Base-by-base conservation (phyloP, 1,140 invertebrate species). In the Cotesia typhae region DNA sequence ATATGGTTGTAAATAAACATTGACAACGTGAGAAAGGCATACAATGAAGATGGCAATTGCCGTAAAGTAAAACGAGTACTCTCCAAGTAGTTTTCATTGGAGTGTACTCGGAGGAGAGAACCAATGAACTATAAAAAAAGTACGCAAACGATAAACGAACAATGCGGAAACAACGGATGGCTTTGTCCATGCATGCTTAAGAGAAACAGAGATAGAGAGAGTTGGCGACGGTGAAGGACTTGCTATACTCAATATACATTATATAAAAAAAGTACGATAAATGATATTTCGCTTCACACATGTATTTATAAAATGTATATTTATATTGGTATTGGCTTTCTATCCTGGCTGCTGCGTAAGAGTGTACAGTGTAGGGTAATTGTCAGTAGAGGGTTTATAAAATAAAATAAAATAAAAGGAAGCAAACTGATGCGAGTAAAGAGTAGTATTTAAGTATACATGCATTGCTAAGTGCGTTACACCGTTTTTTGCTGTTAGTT, bases 141-240 rank as follows among this genome's bases (percentile, higher is more conserved):
- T 28, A 28, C 28, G 3, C 28, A 28, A 28, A 28, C 28, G 28
- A 47, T 65, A 37, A 64, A 71, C 70, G 70, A 66, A 77, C 79
- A 78, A 82, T 71, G 75, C 78, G 80, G 80, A 80, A 78, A 77
- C 80, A 80, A 80, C 76, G 75, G 61, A 35, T 75, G 66, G 72
- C 79, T 78, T 78, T 78, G 78, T 78, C 79, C 79, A 77, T 71
- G 60, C 59, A 75, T 67, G 28, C 68, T 77, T 72, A 74, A 72
- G 9, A 59, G 17, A 4, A 59, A 20, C 17, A 20, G 20, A 9
- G 28, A 75, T 63, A 71, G 72, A 74, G 68, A 77, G 71, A 71
- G 10, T 4, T 61, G 59, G 7, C 4, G 28, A 61, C 2, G 28
- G 6, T n/a, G 55, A 17, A 59, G 17, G 17, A 6, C 10, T 28